These are phyloP conservation scores for Chaetorhynchus papuensis DNA, from an alignment of 2,113 vertebrate genomes.

Conservation along the genomic window DNA sequence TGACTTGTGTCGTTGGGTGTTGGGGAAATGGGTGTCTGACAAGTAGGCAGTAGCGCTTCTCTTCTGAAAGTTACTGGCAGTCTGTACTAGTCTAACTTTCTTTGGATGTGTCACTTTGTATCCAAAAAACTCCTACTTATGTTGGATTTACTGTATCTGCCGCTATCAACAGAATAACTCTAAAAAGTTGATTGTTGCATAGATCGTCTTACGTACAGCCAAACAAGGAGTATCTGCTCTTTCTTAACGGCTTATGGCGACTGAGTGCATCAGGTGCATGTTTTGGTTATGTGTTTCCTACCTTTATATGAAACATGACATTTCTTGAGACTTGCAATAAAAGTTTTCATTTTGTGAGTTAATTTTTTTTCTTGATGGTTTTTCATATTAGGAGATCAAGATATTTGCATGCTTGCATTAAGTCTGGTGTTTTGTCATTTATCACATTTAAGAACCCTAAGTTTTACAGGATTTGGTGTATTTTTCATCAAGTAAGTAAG, in stretches of 20 bases:
- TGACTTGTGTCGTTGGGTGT: not conserved
- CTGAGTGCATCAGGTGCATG: not conserved
- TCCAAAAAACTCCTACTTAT: not conserved
- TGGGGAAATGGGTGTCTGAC: not conserved
- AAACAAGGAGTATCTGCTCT: not conserved
- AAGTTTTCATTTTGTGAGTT: not conserved
- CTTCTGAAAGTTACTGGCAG: not conserved
- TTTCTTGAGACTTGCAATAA: not conserved
- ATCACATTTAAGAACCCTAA: not conserved
- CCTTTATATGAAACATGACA: not conserved
- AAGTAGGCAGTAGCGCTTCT: not conserved
- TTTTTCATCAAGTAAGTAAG: not conserved
- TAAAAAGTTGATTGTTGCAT: not conserved
- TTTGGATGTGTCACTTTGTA: not conserved
- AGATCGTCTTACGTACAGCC: not conserved
- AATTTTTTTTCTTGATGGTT: not conserved
- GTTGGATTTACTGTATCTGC: not conserved
- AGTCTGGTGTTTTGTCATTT: not conserved
- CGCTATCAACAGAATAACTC: not conserved
- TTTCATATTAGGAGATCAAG: not conserved
- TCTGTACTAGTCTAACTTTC: not conserved
- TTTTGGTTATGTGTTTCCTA: not conserved
- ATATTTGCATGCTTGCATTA: not conserved
- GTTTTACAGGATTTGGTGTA: not conserved
- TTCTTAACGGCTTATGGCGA: not conserved